Evolutionary conservation across 2,888 invertebrate genomes (phyloP).

Genomic region (Drosophila quinaria): DNA sequence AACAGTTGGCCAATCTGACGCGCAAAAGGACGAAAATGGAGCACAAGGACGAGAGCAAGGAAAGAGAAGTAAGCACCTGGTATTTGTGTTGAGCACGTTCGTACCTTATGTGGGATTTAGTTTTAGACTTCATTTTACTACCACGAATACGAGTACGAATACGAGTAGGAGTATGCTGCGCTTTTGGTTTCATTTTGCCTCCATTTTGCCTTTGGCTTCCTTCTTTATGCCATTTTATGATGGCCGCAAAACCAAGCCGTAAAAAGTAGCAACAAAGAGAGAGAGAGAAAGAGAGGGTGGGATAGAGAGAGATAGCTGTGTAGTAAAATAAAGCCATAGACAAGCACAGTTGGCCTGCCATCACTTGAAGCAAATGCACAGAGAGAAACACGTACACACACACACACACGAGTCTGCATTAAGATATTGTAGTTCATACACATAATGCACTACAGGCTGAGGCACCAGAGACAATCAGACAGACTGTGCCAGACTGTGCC

Average conservation of each 20-base stretch:
- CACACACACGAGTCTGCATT: slow-evolving; percentile 12
- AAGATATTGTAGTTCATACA: slow-evolving; percentile 39
- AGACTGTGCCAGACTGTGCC: slow-evolving; percentile 19
- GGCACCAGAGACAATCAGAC: slow-evolving; percentile 1
- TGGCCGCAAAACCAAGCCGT: slow-evolving; percentile 67
- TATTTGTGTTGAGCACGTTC: slow-evolving; percentile 83
- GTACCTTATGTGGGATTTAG: slow-evolving; percentile 81
- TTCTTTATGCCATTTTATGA: slow-evolving; percentile 75
- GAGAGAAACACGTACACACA: slow-evolving; percentile 21
- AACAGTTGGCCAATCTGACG: slow-evolving; percentile 46
- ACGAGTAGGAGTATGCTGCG: slow-evolving; percentile 52
- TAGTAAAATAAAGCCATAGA: slow-evolving; percentile 73
- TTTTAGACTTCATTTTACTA: slow-evolving; percentile 80
- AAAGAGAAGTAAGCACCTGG: slow-evolving; percentile 69
- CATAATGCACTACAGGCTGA: slow-evolving; percentile 27
- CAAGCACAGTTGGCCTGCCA: slow-evolving; percentile 50
- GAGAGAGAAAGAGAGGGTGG: not conserved
- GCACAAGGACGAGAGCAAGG: not conserved
- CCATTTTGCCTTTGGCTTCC: slow-evolving; percentile 31
- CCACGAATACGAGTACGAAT: slow-evolving; percentile 10
- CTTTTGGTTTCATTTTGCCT: slow-evolving; percentile 74
- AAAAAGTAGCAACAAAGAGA: slow-evolving; percentile 39
- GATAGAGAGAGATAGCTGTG: slow-evolving; percentile 23
- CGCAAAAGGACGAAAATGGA: not conserved
- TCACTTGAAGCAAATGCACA: slow-evolving; percentile 48